Percentiles rank a stretch among this genome's conserved stretches.
These are phyloP conservation scores for Troglohyphantes excavatus DNA, from an alignment of 2,888 invertebrate species.

Conservation along the genomic window DNA sequence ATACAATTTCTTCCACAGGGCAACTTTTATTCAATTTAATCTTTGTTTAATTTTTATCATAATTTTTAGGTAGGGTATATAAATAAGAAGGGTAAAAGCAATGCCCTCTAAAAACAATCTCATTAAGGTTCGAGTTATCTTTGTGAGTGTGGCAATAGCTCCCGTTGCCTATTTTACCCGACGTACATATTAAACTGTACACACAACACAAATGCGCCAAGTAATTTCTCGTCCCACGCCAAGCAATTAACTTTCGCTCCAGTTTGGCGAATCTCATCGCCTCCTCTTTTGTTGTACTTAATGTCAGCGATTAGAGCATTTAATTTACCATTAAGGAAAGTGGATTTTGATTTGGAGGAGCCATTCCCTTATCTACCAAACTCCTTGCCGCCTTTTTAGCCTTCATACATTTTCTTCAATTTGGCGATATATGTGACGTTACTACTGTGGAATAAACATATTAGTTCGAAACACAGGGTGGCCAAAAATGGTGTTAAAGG, in stretches of 20 bases:
- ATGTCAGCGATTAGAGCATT: conserved; percentile 9
- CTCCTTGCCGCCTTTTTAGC: neutral
- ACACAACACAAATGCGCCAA: neutral
- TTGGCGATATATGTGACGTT: too few species aligned
- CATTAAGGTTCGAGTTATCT: neutral
- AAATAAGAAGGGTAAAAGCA: too few species aligned
- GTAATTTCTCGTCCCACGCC: conserved; percentile 4
- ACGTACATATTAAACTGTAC: neutral
- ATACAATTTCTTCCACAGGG: too few species aligned
- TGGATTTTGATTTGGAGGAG: neutral
- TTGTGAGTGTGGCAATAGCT: neutral
- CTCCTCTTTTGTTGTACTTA: neutral
- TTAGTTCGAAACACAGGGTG: too few species aligned
- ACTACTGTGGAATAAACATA: too few species aligned
- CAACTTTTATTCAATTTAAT: too few species aligned
- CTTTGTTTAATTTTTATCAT: too few species aligned
- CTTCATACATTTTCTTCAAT: too few species aligned
- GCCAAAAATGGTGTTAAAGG: too few species aligned
- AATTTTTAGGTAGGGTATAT: too few species aligned
- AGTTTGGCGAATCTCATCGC: neutral
- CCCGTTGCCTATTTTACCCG: neutral
- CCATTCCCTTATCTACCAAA: neutral
- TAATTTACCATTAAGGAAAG: conserved; percentile 9
- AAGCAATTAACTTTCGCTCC: neutral
- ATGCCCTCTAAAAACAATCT: too few species aligned